phyloP scores from a whole-genome alignment of 1,140 invertebrate genomes.

The Alviniconcha marisindica region DNA sequence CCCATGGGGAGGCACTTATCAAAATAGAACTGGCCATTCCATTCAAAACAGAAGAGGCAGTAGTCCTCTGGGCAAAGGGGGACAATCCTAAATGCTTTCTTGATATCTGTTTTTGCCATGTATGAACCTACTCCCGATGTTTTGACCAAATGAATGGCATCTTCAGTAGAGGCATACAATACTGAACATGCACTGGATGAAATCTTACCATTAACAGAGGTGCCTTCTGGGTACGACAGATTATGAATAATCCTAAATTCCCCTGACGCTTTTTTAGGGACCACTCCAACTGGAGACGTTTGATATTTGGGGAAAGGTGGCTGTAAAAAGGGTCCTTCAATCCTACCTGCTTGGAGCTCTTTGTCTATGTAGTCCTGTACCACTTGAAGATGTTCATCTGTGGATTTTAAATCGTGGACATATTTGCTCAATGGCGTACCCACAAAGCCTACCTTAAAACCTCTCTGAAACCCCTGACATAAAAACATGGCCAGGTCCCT shows the following conservation, averaged over 20 bases:
- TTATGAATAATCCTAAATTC: constrained; percentile 10
- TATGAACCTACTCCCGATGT: background rate
- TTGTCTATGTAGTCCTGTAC: background rate
- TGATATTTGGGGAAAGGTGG: background rate
- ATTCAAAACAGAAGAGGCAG: background rate
- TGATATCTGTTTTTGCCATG: constrained; percentile 14
- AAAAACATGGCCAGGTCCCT: too few species aligned
- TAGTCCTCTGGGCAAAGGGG: background rate
- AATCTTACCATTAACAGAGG: background rate
- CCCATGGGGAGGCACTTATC: constrained; percentile 52
- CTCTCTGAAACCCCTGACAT: too few species aligned
- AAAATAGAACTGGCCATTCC: constrained; percentile 33
- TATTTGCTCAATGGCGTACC: too few species aligned
- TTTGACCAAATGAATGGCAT: background rate
- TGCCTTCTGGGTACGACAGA: constrained; percentile 45
- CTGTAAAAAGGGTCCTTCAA: background rate
- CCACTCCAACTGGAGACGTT: background rate
- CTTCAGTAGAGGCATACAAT: too few species aligned
- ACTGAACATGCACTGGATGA: too few species aligned
- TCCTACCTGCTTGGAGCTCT: background rate
- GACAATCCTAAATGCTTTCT: background rate
- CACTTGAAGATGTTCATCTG: too few species aligned
- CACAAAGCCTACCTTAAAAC: too few species aligned
- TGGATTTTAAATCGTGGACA: too few species aligned
- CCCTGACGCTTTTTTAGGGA: constrained; percentile 2